A percentile compares a stretch with the other conserved stretches of the same genome.
These are phyloP conservation scores for Drusus annulatus DNA, from an alignment of 1,140 invertebrate genomes.

Conservation along the genomic window DNA sequence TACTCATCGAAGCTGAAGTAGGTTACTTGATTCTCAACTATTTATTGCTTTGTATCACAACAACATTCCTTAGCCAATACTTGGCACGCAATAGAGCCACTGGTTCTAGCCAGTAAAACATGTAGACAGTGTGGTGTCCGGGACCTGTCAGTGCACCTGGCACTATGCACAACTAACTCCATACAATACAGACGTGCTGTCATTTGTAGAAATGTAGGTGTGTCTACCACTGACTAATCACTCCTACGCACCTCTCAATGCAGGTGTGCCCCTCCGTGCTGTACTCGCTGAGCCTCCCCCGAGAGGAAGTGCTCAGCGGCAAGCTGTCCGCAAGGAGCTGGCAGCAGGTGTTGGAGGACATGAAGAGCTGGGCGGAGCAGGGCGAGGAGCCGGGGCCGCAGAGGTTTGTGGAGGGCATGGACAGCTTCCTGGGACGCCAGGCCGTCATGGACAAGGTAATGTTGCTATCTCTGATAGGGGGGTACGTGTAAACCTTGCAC, in stretches of 20 bases:
- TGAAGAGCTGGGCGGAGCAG: slow-evolving; percentile 45
- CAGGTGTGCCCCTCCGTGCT: slow-evolving; percentile 60
- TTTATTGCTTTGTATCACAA: too few relatives aligned
- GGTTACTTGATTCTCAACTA: neutral
- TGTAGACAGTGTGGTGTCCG: too few relatives aligned
- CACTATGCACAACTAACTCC: too few relatives aligned
- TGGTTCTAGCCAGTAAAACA: too few relatives aligned
- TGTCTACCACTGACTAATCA: too few relatives aligned
- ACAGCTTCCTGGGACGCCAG: slow-evolving; percentile 68
- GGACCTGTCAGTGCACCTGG: too few relatives aligned
- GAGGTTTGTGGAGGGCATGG: slow-evolving; percentile 58
- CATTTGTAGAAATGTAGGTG: too few relatives aligned
- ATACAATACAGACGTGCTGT: too few relatives aligned
- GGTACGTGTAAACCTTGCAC: neutral
- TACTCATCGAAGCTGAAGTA: slow-evolving; percentile 13
- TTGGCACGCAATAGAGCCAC: too few relatives aligned
- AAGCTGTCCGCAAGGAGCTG: slow-evolving; percentile 55
- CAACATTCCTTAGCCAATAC: too few relatives aligned
- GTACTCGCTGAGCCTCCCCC: slow-evolving; percentile 66
- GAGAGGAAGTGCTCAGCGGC: slow-evolving; percentile 66
- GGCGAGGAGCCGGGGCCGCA: neutral
- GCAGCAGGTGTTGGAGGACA: neutral
- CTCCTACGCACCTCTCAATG: too few relatives aligned
- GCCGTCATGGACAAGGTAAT: slow-evolving; percentile 68
- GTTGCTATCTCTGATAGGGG: neutral